phyloP scores from a whole-genome alignment of 2,797 vertebrate species.

The Nannoperca obscura region DNA sequence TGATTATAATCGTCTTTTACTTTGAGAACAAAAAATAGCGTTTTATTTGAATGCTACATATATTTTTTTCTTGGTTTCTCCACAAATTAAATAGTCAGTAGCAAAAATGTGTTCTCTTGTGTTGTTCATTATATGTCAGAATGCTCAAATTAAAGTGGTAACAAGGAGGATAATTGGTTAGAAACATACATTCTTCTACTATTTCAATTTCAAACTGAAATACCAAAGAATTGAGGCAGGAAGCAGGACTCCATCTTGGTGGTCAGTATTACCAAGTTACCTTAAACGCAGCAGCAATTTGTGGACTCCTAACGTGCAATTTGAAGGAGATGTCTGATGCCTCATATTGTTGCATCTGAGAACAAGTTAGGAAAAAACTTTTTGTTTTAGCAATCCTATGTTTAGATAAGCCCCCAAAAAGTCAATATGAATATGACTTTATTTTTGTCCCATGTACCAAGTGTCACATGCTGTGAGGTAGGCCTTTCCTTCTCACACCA shows the following conservation, averaged over 20 bases:
- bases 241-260: too few relatives aligned
- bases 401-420: neutral
- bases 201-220: too few relatives aligned
- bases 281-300: neutral
- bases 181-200: neutral
- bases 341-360: neutral
- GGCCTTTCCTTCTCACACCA: slow-evolving; percentile 1
- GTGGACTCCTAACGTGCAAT: neutral
- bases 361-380: neutral
- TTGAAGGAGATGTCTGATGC: neutral
- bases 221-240: too few relatives aligned
- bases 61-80: slow-evolving; percentile 83
- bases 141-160: neutral
- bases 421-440: neutral
- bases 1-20: slow-evolving; percentile 78
- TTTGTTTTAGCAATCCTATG: neutral
- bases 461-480: slow-evolving; percentile 23
- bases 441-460: neutral
- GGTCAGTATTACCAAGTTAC: too few relatives aligned
- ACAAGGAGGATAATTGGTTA: neutral
- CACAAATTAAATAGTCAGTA: slow-evolving; percentile 88
- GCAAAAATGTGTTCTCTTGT: slow-evolving; percentile 57
- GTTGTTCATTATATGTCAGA: slow-evolving; percentile 40
- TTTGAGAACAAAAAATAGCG: slow-evolving; percentile 72
- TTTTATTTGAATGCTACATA: slow-evolving; percentile 84